These are phyloP conservation scores for Alloscopus bannaensis DNA, from an alignment of 2,888 invertebrate genomes.

Conservation along the genomic window DNA sequence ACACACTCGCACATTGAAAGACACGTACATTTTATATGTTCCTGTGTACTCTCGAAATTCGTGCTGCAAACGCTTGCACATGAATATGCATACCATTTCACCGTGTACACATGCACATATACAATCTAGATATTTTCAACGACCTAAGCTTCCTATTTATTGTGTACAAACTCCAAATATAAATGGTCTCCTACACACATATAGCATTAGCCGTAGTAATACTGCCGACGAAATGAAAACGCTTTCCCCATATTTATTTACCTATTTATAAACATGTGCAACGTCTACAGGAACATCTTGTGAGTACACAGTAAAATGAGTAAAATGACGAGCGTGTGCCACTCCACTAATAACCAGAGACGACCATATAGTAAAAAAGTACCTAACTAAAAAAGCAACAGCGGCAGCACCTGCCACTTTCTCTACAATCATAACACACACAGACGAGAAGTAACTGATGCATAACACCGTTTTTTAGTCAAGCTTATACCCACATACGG, in stretches of 20 bases:
- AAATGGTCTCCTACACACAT: neutral
- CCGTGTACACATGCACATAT: too few species aligned
- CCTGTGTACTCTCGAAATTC: too few species aligned
- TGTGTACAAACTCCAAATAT: neutral
- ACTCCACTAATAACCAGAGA: conserved; percentile 16
- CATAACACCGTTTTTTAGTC: too few species aligned
- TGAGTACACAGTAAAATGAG: too few species aligned
- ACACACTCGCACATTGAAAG: conserved; percentile 10
- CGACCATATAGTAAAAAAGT: neutral
- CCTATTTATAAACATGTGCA: too few species aligned
- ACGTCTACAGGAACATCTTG: neutral
- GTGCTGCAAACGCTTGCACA: too few species aligned
- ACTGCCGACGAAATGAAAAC: too few species aligned
- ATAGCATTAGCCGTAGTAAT: neutral
- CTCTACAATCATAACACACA: neutral
- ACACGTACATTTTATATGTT: conserved; percentile 4
- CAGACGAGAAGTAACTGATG: too few species aligned
- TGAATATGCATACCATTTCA: too few species aligned
- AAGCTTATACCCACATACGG: neutral
- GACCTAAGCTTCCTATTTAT: neutral
- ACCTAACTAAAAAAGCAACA: conserved; percentile 33
- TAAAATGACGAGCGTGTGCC: conserved; percentile 26
- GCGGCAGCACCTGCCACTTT: conserved; percentile 24
- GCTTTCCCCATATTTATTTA: too few species aligned
- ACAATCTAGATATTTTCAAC: too few species aligned